Base-by-base conservation (phyloP, 2,113 vertebrate species). In the Onychostruthus taczanowskii region DNA sequence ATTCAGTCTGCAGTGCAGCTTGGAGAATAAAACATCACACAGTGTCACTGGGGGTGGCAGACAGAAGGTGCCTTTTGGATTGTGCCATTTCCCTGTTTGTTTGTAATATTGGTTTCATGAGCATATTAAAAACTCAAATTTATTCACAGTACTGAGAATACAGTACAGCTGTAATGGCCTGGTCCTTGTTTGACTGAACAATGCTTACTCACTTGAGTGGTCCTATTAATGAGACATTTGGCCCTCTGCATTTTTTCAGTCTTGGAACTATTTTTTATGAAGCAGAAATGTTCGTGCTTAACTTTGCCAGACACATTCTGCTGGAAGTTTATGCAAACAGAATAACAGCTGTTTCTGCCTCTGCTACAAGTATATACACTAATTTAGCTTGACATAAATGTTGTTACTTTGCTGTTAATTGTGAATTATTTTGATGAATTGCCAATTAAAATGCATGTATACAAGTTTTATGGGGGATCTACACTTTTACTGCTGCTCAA, bases 401-500 rank as follows among this genome's bases (percentile, higher is more conserved):
- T 82, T 77, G 88, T 93, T 90, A 79, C 75, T 82, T 93, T 82
- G 79, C 66, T 75, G 59, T 87, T 96, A 92, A 83, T 85, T 78
- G 56, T 66, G 72, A 96, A 82, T 96, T 93, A 87, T 93, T 97
- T 90, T 97, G 89, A 93, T 95, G 89, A 97, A 94, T 78, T 95
- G 72, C 44, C 61, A 90, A 77, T 69, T 94, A 93, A 90, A 56
- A 78, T 92, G 33, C 59, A 66, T 95, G 59, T 83, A 80, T 39
- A 73, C 59, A 86, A 16, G 80, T 94, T 95, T 94, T 70, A 47
- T 95, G 61, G 79, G 46, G 55, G 37, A 94, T 53, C 6, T 16
- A 56, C 0, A 1, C 9, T 80, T 88, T 46, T 46, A 77, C 56
- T 94, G n/a, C 63, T 58, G 50, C 55, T 73, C 33, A 91, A 89